phyloP scores from a whole-genome alignment of 1,140 invertebrate genomes.

The Pomacea maculata region DNA sequence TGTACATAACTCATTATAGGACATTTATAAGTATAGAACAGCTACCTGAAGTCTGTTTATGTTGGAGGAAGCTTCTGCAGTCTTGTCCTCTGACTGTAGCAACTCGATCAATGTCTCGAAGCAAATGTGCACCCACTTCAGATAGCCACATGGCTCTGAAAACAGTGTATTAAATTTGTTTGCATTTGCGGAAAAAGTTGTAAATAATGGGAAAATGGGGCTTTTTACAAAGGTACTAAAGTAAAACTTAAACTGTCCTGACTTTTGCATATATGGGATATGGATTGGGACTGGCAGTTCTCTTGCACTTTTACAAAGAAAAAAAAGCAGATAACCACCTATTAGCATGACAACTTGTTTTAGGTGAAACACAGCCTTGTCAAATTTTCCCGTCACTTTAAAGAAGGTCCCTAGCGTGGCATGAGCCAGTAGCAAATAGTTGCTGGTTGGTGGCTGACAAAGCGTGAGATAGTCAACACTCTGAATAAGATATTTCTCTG shows the following conservation, averaged over 20 bases:
- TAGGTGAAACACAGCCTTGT: conserved; percentile 52
- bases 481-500: conserved; percentile 46
- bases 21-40: too few relatives aligned
- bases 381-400: conserved; percentile 50
- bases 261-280: not conserved
- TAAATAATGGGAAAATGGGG: too few relatives aligned
- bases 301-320: not conserved
- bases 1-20: too few relatives aligned
- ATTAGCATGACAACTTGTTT: conserved; percentile 49
- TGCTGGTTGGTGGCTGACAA: conserved; percentile 51
- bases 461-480: conserved; percentile 52
- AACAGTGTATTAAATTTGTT: not conserved
- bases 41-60: conserved; percentile 14
- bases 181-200: too few relatives aligned
- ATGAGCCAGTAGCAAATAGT: conserved; percentile 50
- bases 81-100: conserved; percentile 41
- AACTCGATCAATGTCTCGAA: conserved; percentile 51
- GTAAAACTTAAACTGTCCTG: not conserved
- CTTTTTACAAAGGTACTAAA: too few relatives aligned
- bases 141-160: conserved; percentile 54
- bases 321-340: conserved; percentile 30
- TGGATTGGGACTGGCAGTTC: not conserved
- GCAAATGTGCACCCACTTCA: conserved; percentile 57
- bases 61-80: conserved; percentile 45
- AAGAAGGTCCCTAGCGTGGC: conserved; percentile 60